Percentiles rank a stretch among this genome's conserved stretches.
Evolutionary conservation across 2,797 vertebrate genomes (phyloP).

Genomic region (Pelobates cultripes): DNA sequence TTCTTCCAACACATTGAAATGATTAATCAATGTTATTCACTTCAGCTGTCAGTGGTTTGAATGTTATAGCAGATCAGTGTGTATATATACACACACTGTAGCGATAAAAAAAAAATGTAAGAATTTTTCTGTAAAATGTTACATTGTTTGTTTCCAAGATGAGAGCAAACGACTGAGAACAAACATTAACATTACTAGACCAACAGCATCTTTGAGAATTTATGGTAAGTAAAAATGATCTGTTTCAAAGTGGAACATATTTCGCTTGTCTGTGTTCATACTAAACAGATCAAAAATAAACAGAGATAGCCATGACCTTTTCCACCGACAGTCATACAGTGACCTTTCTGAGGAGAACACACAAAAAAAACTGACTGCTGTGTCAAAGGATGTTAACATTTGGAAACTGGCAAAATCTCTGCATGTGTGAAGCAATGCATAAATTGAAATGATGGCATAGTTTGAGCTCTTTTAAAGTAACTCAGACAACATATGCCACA

Average conservation of each 20-base stretch:
- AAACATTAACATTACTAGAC: background rate
- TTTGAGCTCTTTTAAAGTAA: conserved; percentile 8
- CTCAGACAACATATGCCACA: background rate
- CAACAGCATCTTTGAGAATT: background rate
- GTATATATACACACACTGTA: no score
- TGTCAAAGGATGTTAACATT: conserved; percentile 52
- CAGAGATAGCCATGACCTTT: conserved; percentile 42
- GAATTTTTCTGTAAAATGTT: background rate
- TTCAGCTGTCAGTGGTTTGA: no score
- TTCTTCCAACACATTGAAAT: no score
- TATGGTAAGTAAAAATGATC: background rate
- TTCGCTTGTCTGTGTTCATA: conserved; percentile 20
- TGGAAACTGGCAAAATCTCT: conserved; percentile 39
- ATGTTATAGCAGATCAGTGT: no score
- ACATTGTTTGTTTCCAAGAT: conserved; percentile 9
- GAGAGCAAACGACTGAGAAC: background rate
- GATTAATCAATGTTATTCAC: no score
- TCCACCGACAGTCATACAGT: conserved; percentile 41
- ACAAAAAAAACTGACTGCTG: conserved; percentile 45
- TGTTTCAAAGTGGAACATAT: conserved; percentile 25
- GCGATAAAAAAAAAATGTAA: no score
- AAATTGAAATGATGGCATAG: conserved; percentile 31
- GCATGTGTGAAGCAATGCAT: conserved; percentile 41
- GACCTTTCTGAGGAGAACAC: conserved; percentile 48
- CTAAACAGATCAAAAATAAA: conserved; percentile 33